Evolutionary conservation across 2,113 vertebrate genomes (phyloP).

Genomic region (Chaenogobius annularis): DNA sequence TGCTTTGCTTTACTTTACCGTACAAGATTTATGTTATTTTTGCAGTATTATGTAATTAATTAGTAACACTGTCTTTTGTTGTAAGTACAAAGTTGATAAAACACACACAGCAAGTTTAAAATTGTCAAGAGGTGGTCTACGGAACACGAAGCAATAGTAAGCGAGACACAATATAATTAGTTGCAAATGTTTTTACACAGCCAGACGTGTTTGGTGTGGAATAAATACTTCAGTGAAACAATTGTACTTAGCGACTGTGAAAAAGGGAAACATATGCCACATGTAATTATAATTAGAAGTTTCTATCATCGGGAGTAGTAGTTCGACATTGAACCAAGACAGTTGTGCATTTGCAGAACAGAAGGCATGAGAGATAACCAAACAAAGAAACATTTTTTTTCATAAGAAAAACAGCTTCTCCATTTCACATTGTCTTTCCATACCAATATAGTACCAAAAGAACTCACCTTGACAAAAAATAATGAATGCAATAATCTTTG

Average conservation of each 20-base stretch:
- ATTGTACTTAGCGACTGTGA: constrained; percentile 27
- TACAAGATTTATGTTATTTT: constrained; percentile 32
- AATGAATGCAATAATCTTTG: not conserved
- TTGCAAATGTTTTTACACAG: constrained; percentile 45
- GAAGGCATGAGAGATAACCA: constrained; percentile 26
- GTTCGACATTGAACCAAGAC: constrained; percentile 3
- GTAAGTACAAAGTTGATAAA: constrained; percentile 61
- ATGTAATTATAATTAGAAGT: constrained; percentile 10
- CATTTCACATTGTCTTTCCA: constrained; percentile 8
- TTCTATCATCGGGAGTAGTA: not conserved
- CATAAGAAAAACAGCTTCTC: constrained; percentile 25
- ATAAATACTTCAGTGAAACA: constrained; percentile 18
- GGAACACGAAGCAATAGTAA: constrained; percentile 35
- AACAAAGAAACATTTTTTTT: constrained; percentile 42
- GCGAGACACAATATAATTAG: constrained; percentile 46
- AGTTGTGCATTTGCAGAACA: constrained; percentile 9
- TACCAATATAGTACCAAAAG: constrained; percentile 53
- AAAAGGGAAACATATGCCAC: constrained; percentile 4
- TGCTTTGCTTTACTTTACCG: constrained; percentile 53
- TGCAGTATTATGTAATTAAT: constrained; percentile 54
- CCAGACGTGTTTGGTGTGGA: constrained; percentile 31
- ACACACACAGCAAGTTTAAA: constrained; percentile 44
- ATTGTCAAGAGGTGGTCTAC: constrained; percentile 43
- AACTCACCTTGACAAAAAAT: constrained; percentile 84
- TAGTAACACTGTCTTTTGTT: constrained; percentile 31